These are phyloP conservation scores for Poecilus cupreus DNA, from an alignment of 2,888 invertebrate species.

Conservation along the genomic window DNA sequence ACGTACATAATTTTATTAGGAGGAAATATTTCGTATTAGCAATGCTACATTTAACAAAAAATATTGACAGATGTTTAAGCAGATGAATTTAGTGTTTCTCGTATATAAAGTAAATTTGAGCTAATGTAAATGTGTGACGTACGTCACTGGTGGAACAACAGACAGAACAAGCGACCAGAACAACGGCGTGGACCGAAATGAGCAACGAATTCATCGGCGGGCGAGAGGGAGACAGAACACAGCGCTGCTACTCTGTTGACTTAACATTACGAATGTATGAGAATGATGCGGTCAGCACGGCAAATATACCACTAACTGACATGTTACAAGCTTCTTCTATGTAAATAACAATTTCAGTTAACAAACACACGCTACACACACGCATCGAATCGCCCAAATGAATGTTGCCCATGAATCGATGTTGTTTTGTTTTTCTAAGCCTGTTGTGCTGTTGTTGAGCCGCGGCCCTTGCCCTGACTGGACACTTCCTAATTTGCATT, in stretches of 20 bases:
- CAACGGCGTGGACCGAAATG: not conserved
- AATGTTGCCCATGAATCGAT: conserved; percentile 11
- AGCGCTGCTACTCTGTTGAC: conserved; percentile 67
- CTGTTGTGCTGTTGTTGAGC: not conserved
- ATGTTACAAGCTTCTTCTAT: conserved; percentile 71
- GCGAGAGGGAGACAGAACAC: conserved; percentile 18
- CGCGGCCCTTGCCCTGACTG: not conserved
- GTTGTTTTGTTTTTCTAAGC: conserved; percentile 40
- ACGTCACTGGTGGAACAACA: conserved; percentile 35
- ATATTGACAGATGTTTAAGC: not conserved
- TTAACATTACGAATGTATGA: conserved; percentile 72
- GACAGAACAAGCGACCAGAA: conserved; percentile 12
- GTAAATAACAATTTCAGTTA: conserved; percentile 74
- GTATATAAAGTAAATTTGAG: conserved; percentile 8
- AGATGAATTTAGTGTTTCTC: conserved; percentile 10
- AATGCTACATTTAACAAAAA: too few species aligned
- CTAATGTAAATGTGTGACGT: conserved; percentile 23
- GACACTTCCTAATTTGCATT: not conserved
- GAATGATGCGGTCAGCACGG: conserved; percentile 69
- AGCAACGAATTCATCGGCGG: conserved; percentile 2
- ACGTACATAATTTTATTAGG: too few species aligned
- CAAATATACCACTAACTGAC: conserved; percentile 69
- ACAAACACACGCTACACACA: conserved; percentile 68
- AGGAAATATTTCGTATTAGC: too few species aligned
- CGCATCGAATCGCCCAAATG: conserved; percentile 43